Conservation (phyloP, 2,113 vertebrate genomes). For the mouse (Mus musculus) region DNA sequence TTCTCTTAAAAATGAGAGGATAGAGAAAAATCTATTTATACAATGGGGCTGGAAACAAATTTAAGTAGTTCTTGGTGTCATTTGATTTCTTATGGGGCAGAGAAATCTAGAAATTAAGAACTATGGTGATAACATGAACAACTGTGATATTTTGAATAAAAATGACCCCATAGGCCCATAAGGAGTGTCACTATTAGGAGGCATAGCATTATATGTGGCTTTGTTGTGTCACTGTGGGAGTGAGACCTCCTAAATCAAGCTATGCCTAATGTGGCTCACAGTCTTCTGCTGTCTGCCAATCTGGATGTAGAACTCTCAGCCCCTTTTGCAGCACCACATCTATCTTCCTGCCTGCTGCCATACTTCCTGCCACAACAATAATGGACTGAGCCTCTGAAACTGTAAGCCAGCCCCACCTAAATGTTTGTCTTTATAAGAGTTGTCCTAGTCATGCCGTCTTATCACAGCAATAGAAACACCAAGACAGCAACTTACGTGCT, state of each 20-base stretch:
- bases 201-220: background rate
- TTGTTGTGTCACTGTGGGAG: background rate
- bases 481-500: background rate
- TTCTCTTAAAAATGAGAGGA: background rate
- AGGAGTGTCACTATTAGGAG: background rate
- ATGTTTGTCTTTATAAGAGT: background rate
- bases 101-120: slow-evolving; percentile 5
- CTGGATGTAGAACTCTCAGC: background rate
- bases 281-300: background rate
- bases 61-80: background rate
- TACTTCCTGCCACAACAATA: background rate
- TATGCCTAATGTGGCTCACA: background rate
- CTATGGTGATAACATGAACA: background rate
- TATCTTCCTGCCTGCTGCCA: background rate
- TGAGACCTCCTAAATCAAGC: background rate
- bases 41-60: background rate
- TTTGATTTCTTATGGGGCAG: background rate
- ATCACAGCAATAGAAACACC: background rate
- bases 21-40: background rate
- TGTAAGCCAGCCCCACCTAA: background rate
- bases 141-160: background rate
- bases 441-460: background rate
- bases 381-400: background rate
- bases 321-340: background rate
- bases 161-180: background rate